Conservation (phyloP, 1,140 invertebrate genomes). For the Drosophila tristis region DNA sequence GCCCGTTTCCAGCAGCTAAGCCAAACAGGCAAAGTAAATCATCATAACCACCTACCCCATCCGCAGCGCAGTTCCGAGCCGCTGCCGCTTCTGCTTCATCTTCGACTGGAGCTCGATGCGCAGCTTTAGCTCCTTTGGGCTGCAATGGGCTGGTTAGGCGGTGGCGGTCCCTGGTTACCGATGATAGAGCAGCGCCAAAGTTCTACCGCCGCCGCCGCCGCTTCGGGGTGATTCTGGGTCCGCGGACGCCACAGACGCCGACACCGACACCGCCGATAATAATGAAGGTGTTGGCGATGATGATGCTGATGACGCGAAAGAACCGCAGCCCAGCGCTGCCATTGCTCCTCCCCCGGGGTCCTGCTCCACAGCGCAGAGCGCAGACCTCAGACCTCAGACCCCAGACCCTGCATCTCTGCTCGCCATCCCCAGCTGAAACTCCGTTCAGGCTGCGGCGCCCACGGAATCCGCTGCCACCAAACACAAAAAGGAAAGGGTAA, state of each 20-base stretch:
- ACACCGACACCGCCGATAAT: constrained; percentile 68
- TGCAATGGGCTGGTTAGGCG: background rate
- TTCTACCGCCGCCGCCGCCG: constrained; percentile 28
- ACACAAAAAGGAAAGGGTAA: no score
- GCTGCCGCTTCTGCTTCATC: constrained; percentile 1
- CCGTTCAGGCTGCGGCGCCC: background rate
- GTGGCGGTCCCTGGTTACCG: constrained; percentile 1
- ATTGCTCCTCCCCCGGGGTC: constrained; percentile 10
- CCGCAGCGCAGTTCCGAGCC: constrained; percentile 2
- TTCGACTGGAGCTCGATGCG: background rate
- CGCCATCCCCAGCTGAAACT: background rate
- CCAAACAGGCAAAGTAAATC: constrained; percentile 72
- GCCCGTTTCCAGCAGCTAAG: constrained; percentile 66
- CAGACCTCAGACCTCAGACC: no score
- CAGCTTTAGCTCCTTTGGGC: background rate
- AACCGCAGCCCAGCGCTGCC: constrained; percentile 8
- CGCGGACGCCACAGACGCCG: constrained; percentile 41
- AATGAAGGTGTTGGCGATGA: constrained; percentile 80
- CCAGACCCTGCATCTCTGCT: background rate
- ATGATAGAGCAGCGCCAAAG: constrained; percentile 31
- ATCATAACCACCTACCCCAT: constrained; percentile 81
- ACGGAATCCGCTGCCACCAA: background rate
- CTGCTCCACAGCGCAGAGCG: background rate
- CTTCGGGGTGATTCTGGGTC: constrained; percentile 5
- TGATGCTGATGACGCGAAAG: constrained; percentile 78